A percentile compares a stretch with the other conserved stretches of the same genome.
Evolutionary conservation across 2,888 invertebrate genomes (phyloP).

Genomic region (Hecatera dysodea): DNA sequence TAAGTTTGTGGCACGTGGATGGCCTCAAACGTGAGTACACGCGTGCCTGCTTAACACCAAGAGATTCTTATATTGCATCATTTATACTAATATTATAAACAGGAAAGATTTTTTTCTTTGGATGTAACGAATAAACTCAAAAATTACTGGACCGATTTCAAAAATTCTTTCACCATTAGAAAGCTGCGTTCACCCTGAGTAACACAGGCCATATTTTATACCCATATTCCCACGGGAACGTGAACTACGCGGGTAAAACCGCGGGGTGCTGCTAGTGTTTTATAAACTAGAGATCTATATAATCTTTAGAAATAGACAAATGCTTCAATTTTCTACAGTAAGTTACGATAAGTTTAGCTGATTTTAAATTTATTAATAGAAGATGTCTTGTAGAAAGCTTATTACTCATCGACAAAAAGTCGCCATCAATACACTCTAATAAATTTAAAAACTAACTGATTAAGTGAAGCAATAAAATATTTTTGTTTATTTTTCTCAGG

Average conservation of each 20-base stretch:
- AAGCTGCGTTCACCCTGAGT: too few species aligned
- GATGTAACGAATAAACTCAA: too few species aligned
- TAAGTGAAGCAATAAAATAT: constrained; percentile 36
- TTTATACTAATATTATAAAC: too few species aligned
- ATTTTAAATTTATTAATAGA: neutral
- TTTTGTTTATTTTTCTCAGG: constrained; percentile 37
- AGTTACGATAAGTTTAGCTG: neutral
- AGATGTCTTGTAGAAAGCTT: neutral
- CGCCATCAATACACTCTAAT: constrained; percentile 23
- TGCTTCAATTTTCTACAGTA: neutral
- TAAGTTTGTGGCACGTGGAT: constrained; percentile 40
- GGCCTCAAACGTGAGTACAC: constrained; percentile 18
- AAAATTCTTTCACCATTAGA: too few species aligned
- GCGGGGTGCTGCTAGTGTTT: too few species aligned
- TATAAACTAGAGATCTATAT: constrained; percentile 24
- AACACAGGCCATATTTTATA: too few species aligned
- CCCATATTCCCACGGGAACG: too few species aligned
- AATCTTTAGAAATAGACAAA: constrained; percentile 16
- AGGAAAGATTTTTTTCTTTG: too few species aligned
- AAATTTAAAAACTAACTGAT: constrained; percentile 41
- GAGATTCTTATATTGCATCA: too few species aligned
- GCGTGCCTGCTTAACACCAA: constrained; percentile 9
- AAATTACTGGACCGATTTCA: too few species aligned
- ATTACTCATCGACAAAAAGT: constrained; percentile 23
- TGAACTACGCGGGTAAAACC: too few species aligned